Evolutionary conservation across 2,888 invertebrate species (phyloP).

Genomic region (Netelia inedita): DNA sequence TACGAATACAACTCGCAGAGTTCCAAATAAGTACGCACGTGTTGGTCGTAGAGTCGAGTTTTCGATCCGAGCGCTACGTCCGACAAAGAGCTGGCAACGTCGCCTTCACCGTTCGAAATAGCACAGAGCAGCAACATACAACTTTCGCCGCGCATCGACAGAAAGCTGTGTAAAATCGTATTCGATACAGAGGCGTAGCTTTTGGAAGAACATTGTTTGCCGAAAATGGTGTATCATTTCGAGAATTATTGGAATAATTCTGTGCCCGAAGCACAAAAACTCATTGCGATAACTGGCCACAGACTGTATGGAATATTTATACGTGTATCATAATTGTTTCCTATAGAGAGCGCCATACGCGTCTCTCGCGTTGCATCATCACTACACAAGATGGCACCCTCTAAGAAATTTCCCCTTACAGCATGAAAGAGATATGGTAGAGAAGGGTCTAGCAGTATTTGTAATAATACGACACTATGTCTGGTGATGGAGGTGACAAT

Average conservation of each 20-base stretch:
- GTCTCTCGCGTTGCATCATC: slow-evolving; percentile 66
- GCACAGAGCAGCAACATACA: slow-evolving; percentile 75
- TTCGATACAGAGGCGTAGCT: slow-evolving; percentile 32
- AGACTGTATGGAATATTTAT: background rate
- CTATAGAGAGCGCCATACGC: slow-evolving; percentile 34
- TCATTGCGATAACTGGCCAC: slow-evolving; percentile 13
- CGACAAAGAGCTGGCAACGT: slow-evolving; percentile 75
- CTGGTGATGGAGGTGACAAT: background rate
- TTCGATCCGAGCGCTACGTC: slow-evolving; percentile 10
- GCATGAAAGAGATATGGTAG: background rate
- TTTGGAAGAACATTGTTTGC: slow-evolving; percentile 31
- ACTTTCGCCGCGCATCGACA: slow-evolving; percentile 76
- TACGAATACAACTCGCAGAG: background rate
- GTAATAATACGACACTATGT: background rate
- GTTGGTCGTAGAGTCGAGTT: slow-evolving; percentile 5
- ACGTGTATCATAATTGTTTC: slow-evolving; percentile 45
- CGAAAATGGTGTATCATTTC: slow-evolving; percentile 12
- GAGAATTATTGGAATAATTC: background rate
- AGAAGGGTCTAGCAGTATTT: background rate
- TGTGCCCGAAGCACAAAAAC: background rate
- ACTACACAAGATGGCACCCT: slow-evolving; percentile 69
- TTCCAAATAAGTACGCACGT: slow-evolving; percentile 15
- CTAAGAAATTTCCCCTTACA: slow-evolving; percentile 34
- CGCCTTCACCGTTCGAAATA: slow-evolving; percentile 79
- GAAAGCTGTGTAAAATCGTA: slow-evolving; percentile 64